Percentiles rank a stretch among this genome's conserved stretches.
Evolutionary conservation across 37 sponge, comb jelly and placozoan genomes (phyloP).

Genomic region (Eunapius fragilis): DNA sequence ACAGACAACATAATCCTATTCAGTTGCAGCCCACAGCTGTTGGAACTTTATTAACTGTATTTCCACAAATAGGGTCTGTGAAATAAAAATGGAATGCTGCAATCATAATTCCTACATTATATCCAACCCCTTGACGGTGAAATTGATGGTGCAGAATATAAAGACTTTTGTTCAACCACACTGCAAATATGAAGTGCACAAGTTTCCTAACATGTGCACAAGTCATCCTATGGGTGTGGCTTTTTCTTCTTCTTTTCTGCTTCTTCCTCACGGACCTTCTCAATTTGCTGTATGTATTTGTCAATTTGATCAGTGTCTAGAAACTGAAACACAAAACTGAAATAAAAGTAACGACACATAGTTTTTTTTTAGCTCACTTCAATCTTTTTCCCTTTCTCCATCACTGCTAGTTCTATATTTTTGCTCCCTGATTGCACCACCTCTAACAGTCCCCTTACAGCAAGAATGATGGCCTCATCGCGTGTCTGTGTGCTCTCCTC

Average conservation of each 20-base stretch:
- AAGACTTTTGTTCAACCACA: not conserved
- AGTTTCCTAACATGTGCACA: not conserved
- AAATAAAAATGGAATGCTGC: not conserved
- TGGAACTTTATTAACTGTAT: not conserved
- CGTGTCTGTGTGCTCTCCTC: conserved; percentile 79
- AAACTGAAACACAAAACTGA: conserved; percentile 50
- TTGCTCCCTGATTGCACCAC: conserved; percentile 98
- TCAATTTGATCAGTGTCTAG: conserved; percentile 87
- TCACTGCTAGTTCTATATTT: conserved; percentile 94
- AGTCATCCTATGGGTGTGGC: not conserved
- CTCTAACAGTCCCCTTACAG: conserved; percentile 90
- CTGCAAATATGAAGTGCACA: not conserved
- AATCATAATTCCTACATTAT: not conserved
- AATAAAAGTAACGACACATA: not conserved
- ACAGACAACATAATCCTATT: not conserved
- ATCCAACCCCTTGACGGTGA: not conserved
- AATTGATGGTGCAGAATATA: not conserved
- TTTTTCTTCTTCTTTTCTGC: conserved; percentile 84
- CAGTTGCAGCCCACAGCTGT: not conserved
- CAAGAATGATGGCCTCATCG: conserved; percentile 84
- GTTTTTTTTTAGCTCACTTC: conserved; percentile 33
- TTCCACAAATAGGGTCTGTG: not conserved
- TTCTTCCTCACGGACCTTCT: conserved; percentile 89
- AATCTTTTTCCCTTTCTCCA: conserved; percentile 85
- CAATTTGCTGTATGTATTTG: conserved; percentile 78